phyloP scores from a whole-genome alignment of 2,888 invertebrate genomes.

The Luperina testacea region DNA sequence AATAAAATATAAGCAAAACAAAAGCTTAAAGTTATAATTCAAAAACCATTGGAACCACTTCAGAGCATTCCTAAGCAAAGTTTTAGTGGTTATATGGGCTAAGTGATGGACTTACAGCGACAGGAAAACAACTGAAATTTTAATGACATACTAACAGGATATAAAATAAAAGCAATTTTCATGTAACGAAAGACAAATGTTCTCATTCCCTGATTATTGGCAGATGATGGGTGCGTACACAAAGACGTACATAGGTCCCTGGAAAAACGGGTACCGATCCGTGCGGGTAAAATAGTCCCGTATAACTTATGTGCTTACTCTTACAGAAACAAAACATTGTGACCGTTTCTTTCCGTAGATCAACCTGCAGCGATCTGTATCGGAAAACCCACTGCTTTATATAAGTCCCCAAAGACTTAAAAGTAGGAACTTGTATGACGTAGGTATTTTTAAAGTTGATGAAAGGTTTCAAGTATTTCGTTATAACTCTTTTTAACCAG shows the following conservation, averaged over 20 bases:
- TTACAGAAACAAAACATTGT: too few relatives aligned
- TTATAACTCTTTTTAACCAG: neutral
- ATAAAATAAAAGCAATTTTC: neutral
- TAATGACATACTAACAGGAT: neutral
- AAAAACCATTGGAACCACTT: constrained; percentile 76
- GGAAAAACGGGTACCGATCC: too few relatives aligned
- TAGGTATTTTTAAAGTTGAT: neutral
- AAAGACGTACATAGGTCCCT: too few relatives aligned
- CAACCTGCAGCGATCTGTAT: too few relatives aligned
- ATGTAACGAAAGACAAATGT: neutral
- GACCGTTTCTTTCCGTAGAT: too few relatives aligned
- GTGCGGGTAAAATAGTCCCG: too few relatives aligned
- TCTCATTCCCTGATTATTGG: neutral
- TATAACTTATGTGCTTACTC: too few relatives aligned
- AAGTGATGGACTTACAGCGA: constrained; percentile 60
- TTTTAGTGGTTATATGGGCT: constrained; percentile 67
- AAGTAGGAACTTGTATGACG: neutral
- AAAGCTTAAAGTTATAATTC: constrained; percentile 70
- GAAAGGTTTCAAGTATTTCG: neutral
- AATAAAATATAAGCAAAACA: constrained; percentile 24
- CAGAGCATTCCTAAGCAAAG: constrained; percentile 76
- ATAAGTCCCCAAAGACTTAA: neutral
- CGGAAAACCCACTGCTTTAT: too few relatives aligned
- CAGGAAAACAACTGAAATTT: neutral
- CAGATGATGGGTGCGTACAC: neutral